Conservation (phyloP, 2,888 invertebrate species). For the Drosophila pseudotalamancana region DNA sequence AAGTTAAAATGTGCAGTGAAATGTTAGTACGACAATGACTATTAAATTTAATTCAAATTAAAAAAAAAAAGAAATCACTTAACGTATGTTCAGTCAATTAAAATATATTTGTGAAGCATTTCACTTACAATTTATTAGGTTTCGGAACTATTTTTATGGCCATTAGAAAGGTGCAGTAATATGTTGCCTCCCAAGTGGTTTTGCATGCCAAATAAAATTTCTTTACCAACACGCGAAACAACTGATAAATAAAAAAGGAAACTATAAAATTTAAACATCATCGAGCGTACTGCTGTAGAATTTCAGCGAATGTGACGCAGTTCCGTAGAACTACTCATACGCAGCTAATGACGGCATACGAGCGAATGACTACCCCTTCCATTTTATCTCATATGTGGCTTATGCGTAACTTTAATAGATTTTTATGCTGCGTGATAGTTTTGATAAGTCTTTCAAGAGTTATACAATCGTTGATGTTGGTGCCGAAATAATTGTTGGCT, state of each 20-base stretch:
- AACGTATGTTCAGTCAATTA: no score
- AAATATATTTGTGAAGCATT: constrained; percentile 1
- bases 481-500: constrained; percentile 57
- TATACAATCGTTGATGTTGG: constrained; percentile 52
- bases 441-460: constrained; percentile 60
- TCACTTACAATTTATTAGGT: background rate
- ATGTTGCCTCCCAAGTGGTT: background rate
- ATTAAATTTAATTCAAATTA: no score
- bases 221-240: constrained; percentile 48
- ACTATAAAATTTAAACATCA: background rate
- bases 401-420: constrained; percentile 43
- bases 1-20: no score
- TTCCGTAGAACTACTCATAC: constrained; percentile 52
- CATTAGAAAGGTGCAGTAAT: constrained; percentile 8
- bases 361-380: background rate
- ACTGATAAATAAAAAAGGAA: constrained; percentile 9
- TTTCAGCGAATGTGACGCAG: constrained; percentile 36
- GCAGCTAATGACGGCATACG: constrained; percentile 57
- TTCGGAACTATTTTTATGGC: constrained; percentile 15
- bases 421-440: constrained; percentile 62
- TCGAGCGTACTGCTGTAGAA: constrained; percentile 22
- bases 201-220: constrained; percentile 33
- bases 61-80: no score
- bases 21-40: no score
- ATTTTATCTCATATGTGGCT: constrained; percentile 49